These are phyloP conservation scores for Bursaphelenchus okinawaensis DNA, from an alignment of 2,888 invertebrate species.

Conservation along the genomic window DNA sequence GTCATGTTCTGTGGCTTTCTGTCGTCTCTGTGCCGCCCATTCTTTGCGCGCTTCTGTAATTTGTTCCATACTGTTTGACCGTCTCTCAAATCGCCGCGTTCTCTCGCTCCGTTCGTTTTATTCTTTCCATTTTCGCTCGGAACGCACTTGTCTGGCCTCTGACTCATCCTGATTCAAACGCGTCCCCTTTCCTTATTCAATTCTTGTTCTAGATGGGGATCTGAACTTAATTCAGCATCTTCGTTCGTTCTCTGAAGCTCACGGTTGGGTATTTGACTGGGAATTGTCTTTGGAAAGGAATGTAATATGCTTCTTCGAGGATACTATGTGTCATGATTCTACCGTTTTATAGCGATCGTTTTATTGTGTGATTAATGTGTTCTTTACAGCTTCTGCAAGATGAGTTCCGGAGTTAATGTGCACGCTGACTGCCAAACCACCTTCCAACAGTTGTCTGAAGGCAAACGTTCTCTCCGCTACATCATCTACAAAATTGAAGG, in stretches of 20 bases:
- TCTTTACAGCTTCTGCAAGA: slow-evolving; percentile 18
- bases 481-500: slow-evolving; percentile 58
- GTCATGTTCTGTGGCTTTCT: too few species aligned
- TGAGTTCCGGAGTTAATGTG: slow-evolving; percentile 55
- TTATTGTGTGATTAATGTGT: too few species aligned
- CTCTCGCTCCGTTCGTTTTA: background rate
- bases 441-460: slow-evolving; percentile 57
- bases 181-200: background rate
- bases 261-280: too few species aligned
- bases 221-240: too few species aligned
- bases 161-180: background rate
- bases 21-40: too few species aligned
- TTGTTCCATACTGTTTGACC: too few species aligned
- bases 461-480: slow-evolving; percentile 55
- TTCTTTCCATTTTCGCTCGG: background rate
- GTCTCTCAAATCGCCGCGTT: too few species aligned
- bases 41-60: too few species aligned
- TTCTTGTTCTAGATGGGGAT: too few species aligned
- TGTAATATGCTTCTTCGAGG: too few species aligned
- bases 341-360: background rate
- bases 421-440: slow-evolving; percentile 56
- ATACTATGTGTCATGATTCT: background rate
- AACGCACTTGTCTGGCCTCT: background rate
- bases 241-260: too few species aligned
- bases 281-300: too few species aligned